Percentiles rank a stretch among this genome's conserved stretches.
Evolutionary conservation across 2,113 vertebrate genomes (phyloP).

Genomic region (Forbesichthys agassizii): DNA sequence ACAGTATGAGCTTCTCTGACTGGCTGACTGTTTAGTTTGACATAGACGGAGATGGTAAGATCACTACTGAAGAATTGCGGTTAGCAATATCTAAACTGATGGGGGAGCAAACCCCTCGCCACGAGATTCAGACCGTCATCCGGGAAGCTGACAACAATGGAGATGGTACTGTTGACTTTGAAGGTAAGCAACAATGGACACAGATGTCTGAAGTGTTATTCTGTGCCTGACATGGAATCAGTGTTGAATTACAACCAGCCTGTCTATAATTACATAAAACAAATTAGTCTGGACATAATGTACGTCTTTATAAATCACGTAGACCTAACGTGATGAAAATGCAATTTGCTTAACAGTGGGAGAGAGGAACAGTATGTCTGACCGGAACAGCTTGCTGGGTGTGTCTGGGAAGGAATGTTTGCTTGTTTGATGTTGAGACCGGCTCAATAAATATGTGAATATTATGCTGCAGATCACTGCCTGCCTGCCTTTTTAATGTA

Average conservation of each 20-base stretch:
- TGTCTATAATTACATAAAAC: not conserved
- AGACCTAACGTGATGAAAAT: too few species aligned
- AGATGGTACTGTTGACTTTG: conserved; percentile 86
- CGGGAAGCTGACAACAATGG: conserved; percentile 84
- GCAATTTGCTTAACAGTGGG: too few species aligned
- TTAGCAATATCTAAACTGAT: conserved; percentile 82
- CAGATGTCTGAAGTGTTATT: not conserved
- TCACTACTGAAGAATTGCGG: conserved; percentile 82
- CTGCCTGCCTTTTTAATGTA: too few species aligned
- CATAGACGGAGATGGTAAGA: conserved; percentile 82
- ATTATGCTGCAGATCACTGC: too few species aligned
- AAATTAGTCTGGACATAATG: not conserved
- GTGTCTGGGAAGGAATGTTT: too few species aligned
- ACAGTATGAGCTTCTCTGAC: not conserved
- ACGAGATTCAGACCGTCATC: conserved; percentile 81
- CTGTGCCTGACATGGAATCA: too few species aligned
- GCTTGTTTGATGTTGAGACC: too few species aligned
- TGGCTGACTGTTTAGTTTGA: conserved; percentile 77
- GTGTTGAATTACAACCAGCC: too few species aligned
- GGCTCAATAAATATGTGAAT: too few species aligned
- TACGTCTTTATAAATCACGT: not conserved
- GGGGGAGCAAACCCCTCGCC: conserved; percentile 78
- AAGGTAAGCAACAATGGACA: conserved; percentile 71
- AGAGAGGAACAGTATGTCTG: too few species aligned
- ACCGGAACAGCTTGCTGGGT: too few species aligned